Conservation (phyloP, 92 coral and sea anemone genomes). For the Paragorgia papillata region DNA sequence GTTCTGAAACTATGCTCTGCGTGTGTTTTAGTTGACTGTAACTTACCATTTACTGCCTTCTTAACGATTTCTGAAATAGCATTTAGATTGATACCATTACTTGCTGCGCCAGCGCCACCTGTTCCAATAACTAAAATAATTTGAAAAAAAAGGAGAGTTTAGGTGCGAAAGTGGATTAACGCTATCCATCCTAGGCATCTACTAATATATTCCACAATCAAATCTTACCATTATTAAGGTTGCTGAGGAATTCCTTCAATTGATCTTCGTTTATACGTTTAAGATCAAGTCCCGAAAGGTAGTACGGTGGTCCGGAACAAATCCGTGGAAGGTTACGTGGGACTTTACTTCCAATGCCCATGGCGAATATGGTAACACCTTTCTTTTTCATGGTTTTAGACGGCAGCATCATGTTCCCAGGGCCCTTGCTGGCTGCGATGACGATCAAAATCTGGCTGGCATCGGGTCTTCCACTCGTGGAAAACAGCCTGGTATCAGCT, state of each 20-base stretch:
- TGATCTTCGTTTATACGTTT: conserved; percentile 5
- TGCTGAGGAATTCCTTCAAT: background rate
- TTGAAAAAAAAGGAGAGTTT: background rate
- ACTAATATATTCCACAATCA: background rate
- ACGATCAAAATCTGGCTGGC: conserved; percentile 68
- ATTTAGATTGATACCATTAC: conserved; percentile 18
- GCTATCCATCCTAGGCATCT: too few relatives aligned
- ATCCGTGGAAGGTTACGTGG: background rate
- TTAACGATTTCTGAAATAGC: conserved; percentile 10
- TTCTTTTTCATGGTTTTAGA: conserved; percentile 64
- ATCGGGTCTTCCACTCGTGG: conserved; percentile 4
- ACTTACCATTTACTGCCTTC: conserved; percentile 21
- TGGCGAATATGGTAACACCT: conserved; percentile 83
- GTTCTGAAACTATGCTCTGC: too few relatives aligned
- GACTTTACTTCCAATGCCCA: conserved; percentile 66
- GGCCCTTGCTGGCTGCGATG: conserved; percentile 77
- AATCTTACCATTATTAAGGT: conserved; percentile 22
- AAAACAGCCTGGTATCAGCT: background rate
- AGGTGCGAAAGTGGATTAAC: too few relatives aligned
- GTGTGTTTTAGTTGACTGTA: too few relatives aligned
- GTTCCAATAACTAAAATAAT: conserved; percentile 10
- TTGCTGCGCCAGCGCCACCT: conserved; percentile 29
- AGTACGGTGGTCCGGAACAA: background rate
- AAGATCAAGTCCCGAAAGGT: background rate
- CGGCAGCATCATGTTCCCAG: conserved; percentile 63